These are phyloP conservation scores for Frieseomelitta varia DNA, from an alignment of 1,140 invertebrate species.

Conservation along the genomic window DNA sequence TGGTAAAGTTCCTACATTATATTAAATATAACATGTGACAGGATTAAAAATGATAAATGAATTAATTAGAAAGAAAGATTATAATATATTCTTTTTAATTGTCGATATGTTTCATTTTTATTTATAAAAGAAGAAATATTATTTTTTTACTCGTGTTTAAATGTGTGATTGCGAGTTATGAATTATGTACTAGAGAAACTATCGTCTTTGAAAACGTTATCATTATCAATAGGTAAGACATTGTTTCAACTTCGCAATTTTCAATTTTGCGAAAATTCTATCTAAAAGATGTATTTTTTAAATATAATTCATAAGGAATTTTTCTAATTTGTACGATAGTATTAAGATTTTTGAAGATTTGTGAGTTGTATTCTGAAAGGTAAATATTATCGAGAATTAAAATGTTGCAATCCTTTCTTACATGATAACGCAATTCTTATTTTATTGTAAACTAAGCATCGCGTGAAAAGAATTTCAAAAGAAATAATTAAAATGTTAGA, in stretches of 20 bases:
- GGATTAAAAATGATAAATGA: neutral
- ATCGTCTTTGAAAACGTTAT: neutral
- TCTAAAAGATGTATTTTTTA: neutral
- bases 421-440: neutral
- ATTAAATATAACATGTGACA: too few relatives aligned
- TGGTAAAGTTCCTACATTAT: too few relatives aligned
- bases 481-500: constrained; percentile 5
- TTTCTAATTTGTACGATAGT: neutral
- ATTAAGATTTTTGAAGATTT: too few relatives aligned
- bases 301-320: neutral
- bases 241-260: neutral
- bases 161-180: neutral
- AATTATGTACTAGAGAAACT: neutral
- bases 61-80: neutral
- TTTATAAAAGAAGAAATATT: neutral
- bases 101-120: neutral
- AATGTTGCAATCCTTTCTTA: neutral
- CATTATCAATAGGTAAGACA: neutral
- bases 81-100: neutral
- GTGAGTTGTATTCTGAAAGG: too few relatives aligned
- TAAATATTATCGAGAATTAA: neutral
- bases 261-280: neutral
- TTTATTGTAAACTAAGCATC: neutral
- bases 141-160: neutral
- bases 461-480: constrained; percentile 21